Conservation (phyloP, 30 jellyfish, hydroid and myxozoan species). For the Rhopilema esculentum region DNA sequence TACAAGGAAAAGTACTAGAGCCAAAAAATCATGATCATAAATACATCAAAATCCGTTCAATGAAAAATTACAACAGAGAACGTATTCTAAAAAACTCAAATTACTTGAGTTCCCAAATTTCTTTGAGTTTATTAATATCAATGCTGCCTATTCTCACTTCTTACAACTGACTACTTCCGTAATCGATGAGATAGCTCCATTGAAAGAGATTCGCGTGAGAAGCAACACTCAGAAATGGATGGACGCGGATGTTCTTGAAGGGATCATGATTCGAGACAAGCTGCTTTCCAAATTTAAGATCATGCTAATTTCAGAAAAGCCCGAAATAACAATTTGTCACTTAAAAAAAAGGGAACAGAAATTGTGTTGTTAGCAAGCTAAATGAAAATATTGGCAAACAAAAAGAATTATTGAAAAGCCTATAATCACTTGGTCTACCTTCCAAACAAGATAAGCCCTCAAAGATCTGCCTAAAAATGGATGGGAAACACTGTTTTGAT, state of each 20-base stretch:
- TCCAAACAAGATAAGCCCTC: too few species aligned
- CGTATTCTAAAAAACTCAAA: neutral
- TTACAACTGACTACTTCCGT: conserved; percentile 6
- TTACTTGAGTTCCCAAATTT: conserved; percentile 6
- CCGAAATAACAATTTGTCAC: neutral
- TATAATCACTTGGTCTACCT: too few species aligned
- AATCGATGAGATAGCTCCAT: conserved; percentile 29
- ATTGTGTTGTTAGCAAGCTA: too few species aligned
- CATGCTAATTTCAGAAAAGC: neutral
- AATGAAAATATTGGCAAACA: too few species aligned
- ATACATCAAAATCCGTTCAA: neutral
- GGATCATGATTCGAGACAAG: conserved; percentile 11
- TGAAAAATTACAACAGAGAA: neutral
- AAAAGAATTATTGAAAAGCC: too few species aligned
- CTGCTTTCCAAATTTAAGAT: neutral
- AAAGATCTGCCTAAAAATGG: too few species aligned
- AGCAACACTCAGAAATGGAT: conserved; percentile 48
- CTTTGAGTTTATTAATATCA: conserved; percentile 6
- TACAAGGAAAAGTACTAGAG: conserved; percentile 27
- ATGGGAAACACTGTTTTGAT: too few species aligned
- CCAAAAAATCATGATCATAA: conserved; percentile 13
- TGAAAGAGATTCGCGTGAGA: conserved; percentile 40
- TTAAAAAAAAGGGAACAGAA: neutral
- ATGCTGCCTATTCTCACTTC: conserved; percentile 48
- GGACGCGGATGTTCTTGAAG: conserved; percentile 40